phyloP scores from a whole-genome alignment of 2,888 invertebrate genomes.

The Lathronympha strigana region DNA sequence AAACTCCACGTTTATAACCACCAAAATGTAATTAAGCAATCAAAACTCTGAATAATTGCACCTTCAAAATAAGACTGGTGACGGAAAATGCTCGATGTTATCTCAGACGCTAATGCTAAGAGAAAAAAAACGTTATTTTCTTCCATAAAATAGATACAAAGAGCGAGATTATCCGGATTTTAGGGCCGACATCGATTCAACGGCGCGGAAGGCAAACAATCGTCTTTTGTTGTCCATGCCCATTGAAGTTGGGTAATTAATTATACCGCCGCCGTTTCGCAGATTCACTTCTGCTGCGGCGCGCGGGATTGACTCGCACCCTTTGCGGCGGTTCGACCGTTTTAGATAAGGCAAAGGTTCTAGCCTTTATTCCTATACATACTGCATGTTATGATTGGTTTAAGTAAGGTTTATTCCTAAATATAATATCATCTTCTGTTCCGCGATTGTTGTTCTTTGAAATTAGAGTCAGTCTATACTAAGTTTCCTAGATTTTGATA shows the following conservation, averaged over 20 bases:
- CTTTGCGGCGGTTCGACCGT: background rate
- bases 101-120: slow-evolving; percentile 62
- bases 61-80: slow-evolving; percentile 42
- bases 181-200: slow-evolving; percentile 75
- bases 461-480: too few species aligned
- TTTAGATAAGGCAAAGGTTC: too few species aligned
- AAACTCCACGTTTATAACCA: slow-evolving; percentile 22
- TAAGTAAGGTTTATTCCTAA: too few species aligned
- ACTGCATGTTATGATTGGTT: too few species aligned
- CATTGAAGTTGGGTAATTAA: slow-evolving; percentile 80
- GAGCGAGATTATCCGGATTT: slow-evolving; percentile 77
- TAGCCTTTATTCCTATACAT: too few species aligned
- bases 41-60: slow-evolving; percentile 39
- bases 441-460: too few species aligned
- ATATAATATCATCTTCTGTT: too few species aligned
- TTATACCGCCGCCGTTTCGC: slow-evolving; percentile 74
- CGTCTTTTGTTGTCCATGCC: slow-evolving; percentile 75
- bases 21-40: slow-evolving; percentile 28
- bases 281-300: slow-evolving; percentile 70
- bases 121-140: slow-evolving; percentile 77
- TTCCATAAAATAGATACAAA: slow-evolving; percentile 77
- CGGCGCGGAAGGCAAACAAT: slow-evolving; percentile 77
- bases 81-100: slow-evolving; percentile 51
- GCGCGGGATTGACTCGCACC: slow-evolving; percentile 56
- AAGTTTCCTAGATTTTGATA: too few species aligned